Evolutionary conservation across 2,888 invertebrate species (phyloP).

Genomic region (Tachina lurida): DNA sequence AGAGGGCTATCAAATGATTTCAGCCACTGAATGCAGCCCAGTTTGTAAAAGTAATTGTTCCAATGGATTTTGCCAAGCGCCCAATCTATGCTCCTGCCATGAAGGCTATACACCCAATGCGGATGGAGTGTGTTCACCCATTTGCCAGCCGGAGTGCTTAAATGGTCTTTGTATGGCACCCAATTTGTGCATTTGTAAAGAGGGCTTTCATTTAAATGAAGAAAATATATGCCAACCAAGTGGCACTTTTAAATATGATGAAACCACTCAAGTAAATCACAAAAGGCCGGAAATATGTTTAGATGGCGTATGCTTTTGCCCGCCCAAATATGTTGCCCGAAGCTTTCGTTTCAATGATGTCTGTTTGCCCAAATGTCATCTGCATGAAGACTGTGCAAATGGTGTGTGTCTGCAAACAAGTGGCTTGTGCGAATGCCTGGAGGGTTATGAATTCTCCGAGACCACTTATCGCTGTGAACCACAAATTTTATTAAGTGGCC

Average conservation of each 20-base stretch:
- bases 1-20: constrained; percentile 74
- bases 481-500: neutral
- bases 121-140: constrained; percentile 16
- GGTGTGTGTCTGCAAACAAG: constrained; percentile 17
- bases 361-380: constrained; percentile 41
- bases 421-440: constrained; percentile 58
- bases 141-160: constrained; percentile 13
- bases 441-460: constrained; percentile 58
- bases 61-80: constrained; percentile 67
- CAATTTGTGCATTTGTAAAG: constrained; percentile 59
- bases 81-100: constrained; percentile 65
- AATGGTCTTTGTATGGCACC: constrained; percentile 68
- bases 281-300: neutral
- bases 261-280: neutral
- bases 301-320: constrained; percentile 37
- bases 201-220: constrained; percentile 1
- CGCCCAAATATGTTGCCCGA: neutral
- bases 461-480: constrained; percentile 37
- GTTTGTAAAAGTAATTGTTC: constrained; percentile 53
- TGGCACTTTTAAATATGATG: neutral
- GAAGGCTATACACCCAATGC: constrained; percentile 25
- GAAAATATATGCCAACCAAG: constrained; percentile 22
- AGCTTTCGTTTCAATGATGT: neutral
- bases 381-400: constrained; percentile 35
- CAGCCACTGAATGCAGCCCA: constrained; percentile 56